Percentiles rank a stretch among this genome's conserved stretches.
Conservation (phyloP, 2,888 invertebrate genomes). For the Phyllotreta cruciferae region DNA sequence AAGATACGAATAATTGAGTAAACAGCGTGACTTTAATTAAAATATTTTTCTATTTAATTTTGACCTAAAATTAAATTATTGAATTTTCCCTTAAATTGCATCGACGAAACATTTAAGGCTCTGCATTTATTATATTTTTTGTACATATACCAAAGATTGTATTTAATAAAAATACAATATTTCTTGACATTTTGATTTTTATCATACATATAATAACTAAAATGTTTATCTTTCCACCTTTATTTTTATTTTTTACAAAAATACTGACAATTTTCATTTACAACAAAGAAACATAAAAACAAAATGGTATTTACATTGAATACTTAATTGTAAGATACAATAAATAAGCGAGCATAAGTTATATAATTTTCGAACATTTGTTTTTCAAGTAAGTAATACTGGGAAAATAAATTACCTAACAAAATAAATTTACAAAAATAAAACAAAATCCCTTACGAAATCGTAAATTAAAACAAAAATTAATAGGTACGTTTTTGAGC, state of each 20-base stretch:
- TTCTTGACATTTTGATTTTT: slow-evolving; percentile 17
- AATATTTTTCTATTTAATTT: slow-evolving; percentile 39
- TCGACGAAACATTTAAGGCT: slow-evolving; percentile 37
- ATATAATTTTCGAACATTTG: background rate
- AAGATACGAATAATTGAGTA: background rate
- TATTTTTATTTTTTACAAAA: slow-evolving; percentile 35
- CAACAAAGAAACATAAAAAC: slow-evolving; percentile 33
- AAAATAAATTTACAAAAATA: too few species aligned
- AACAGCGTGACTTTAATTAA: slow-evolving; percentile 32
- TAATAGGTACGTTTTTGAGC: too few species aligned
- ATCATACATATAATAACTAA: background rate
- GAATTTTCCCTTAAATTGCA: slow-evolving; percentile 38
- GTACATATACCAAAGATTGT: slow-evolving; percentile 52
- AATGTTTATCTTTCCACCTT: slow-evolving; percentile 4
- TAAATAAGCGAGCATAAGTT: slow-evolving; percentile 17
- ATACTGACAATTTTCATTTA: slow-evolving; percentile 38
- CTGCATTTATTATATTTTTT: slow-evolving; percentile 48
- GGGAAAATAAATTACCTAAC: slow-evolving; percentile 8
- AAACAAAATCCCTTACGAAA: too few species aligned
- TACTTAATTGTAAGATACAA: slow-evolving; percentile 18
- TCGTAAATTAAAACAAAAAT: too few species aligned
- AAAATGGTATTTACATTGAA: slow-evolving; percentile 22
- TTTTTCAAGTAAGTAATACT: slow-evolving; percentile 5
- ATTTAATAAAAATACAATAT: slow-evolving; percentile 29
- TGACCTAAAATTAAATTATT: slow-evolving; percentile 39